Evolutionary conservation across 2,888 invertebrate genomes (phyloP), one percentile per base, ranked within the genome.

Genomic region (Hanleya hanleyi): DNA sequence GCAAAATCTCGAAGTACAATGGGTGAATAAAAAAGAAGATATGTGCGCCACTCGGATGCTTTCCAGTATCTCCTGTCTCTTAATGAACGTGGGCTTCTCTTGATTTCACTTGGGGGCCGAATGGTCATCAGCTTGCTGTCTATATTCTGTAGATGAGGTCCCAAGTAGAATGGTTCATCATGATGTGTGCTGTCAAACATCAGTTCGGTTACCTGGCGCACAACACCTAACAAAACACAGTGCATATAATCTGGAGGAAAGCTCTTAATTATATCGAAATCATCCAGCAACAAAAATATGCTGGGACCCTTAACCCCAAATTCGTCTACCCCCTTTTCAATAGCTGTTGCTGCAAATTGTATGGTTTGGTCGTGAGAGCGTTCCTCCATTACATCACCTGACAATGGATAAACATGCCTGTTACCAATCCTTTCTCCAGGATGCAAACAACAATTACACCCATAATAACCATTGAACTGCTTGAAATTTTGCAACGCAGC

Each of bases 401-500:
- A 4, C 15, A 32, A 26, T 12, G 18, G 9, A 57, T 57, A 57
- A 57, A 57, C 32, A 29, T 57, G 29, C 57, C 32, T 57, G 26
- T 57, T 57, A 4, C 29, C 57, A 57, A 29, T 29, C 29, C 5
- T 22, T 57, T 57, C 29, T 29, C 57, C 57, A 4, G 57, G 57
- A 32, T 57, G 57, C 32, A 57, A 57, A 26, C 57, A 57, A 57
- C 26, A 26, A 26, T 57, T 57, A 26, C 57, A 57, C 4, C 57
- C 5, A 57, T 29, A 57, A 57, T 57, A 7, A 3, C 57, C 57
- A 57, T 57, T 57, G 29, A 57, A 57, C 57, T 57, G 57, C 26
- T 57, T 57, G 29, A 57, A 57, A 57, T 57, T 57, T 57, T 57
- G 57, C 57, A 57, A 29, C 26, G 9, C 32, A 57, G 57, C 26